These are phyloP conservation scores for Chaetura pelagica DNA, from an alignment of 2,113 vertebrate species.

Conservation along the genomic window DNA sequence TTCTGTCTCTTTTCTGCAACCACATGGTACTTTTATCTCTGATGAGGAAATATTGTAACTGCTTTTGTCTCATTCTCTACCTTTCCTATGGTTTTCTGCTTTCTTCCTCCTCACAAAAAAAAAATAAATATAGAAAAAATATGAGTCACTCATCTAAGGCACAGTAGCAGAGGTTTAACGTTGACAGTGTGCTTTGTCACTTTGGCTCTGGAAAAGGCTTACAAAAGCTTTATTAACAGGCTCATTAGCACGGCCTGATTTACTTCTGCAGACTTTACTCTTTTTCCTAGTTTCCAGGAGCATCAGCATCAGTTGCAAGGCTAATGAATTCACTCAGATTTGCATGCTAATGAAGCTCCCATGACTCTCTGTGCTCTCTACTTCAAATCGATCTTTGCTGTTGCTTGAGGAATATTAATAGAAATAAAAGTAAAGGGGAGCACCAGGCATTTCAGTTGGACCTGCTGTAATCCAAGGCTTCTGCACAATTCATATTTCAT, in stretches of 20 bases:
- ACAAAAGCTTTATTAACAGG: slow-evolving; percentile 78
- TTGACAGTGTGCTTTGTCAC: slow-evolving; percentile 66
- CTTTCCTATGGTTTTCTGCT: slow-evolving; percentile 23
- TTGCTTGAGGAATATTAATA: slow-evolving; percentile 73
- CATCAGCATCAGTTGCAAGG: slow-evolving; percentile 72
- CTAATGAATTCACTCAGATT: slow-evolving; percentile 76
- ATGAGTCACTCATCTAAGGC: slow-evolving; percentile 4
- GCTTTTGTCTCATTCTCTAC: slow-evolving; percentile 36
- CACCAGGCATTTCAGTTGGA: slow-evolving; percentile 6
- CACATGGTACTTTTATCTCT: slow-evolving; percentile 18
- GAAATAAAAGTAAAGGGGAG: slow-evolving; percentile 61
- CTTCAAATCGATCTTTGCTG: slow-evolving; percentile 71
- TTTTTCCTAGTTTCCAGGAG: slow-evolving; percentile 71
- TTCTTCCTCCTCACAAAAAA: not conserved
- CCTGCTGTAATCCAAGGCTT: slow-evolving; percentile 34
- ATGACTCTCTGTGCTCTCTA: slow-evolving; percentile 59
- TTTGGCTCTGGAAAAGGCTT: slow-evolving; percentile 62
- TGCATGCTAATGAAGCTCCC: slow-evolving; percentile 74
- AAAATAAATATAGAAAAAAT: not conserved
- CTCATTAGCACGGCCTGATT: slow-evolving; percentile 79
- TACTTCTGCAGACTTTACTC: slow-evolving; percentile 74
- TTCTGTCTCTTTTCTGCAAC: slow-evolving; percentile 23
- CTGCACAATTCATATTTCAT: slow-evolving; percentile 40
- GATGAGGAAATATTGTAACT: slow-evolving; percentile 47
- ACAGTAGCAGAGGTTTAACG: slow-evolving; percentile 6